phyloP scores from a whole-genome alignment of 1,140 invertebrate species.

The Bursaphelenchus mucronatus region DNA sequence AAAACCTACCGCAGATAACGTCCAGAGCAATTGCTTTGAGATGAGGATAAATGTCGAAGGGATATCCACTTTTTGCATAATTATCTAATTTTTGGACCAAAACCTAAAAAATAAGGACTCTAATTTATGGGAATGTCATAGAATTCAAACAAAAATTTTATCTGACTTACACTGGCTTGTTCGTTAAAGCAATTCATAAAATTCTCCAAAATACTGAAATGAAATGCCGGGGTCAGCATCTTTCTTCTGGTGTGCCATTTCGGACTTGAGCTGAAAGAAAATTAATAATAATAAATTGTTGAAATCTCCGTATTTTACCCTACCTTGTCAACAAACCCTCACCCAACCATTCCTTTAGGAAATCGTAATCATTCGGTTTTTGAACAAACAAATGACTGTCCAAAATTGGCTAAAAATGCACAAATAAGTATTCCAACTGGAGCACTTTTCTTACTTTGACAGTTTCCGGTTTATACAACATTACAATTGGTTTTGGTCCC shows the following conservation, averaged over 20 bases:
- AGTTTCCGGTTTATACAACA: constrained; percentile 24
- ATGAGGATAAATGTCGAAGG: constrained; percentile 73
- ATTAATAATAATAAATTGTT: no score
- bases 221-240: constrained; percentile 83
- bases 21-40: constrained; percentile 80
- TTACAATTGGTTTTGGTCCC: constrained; percentile 23
- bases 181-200: constrained; percentile 77
- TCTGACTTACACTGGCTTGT: constrained; percentile 66
- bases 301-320: no score
- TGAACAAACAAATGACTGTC: constrained; percentile 4
- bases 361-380: constrained; percentile 22
- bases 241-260: constrained; percentile 77
- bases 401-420: constrained; percentile 7
- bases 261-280: constrained; percentile 66
- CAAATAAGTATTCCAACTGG: not conserved
- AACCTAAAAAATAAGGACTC: constrained; percentile 28
- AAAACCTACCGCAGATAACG: constrained; percentile 70
- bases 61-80: constrained; percentile 64
- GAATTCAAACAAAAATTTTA: not conserved
- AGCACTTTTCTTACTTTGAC: not conserved
- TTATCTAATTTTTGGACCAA: constrained; percentile 63
- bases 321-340: constrained; percentile 75
- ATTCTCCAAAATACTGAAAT: constrained; percentile 78
- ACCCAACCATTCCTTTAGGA: constrained; percentile 69
- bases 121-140: not conserved